These are phyloP conservation scores for Pseudorasbora parva DNA, from an alignment of 2,113 vertebrate species.

Conservation along the genomic window DNA sequence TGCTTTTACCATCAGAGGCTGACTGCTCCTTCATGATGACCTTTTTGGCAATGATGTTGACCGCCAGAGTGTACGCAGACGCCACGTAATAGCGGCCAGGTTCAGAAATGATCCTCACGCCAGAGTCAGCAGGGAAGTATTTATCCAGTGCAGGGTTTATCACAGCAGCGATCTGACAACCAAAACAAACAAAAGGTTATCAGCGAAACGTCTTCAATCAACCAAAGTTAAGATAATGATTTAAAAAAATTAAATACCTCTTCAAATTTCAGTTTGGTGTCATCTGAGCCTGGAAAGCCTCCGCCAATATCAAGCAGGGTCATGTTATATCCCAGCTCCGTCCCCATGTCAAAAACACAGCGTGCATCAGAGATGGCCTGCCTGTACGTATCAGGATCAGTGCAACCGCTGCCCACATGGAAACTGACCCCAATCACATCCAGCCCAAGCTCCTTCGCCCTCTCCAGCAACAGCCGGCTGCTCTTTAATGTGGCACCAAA, in stretches of 20 bases:
- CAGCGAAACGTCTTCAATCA: background rate
- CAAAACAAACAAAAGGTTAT: background rate
- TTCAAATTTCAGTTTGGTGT: constrained; percentile 93
- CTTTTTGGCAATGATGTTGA: constrained; percentile 98
- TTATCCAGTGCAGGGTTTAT: constrained; percentile 94
- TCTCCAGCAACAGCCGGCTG: constrained; percentile 88
- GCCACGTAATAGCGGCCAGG: constrained; percentile 96
- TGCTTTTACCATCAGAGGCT: constrained; percentile 79
- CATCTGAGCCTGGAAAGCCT: constrained; percentile 96
- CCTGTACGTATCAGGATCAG: constrained; percentile 86
- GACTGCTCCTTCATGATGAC: constrained; percentile 86
- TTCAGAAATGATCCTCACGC: constrained; percentile 89
- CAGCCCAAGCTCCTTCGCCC: constrained; percentile 88
- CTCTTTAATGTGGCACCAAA: constrained; percentile 93
- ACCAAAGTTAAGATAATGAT: too few relatives aligned
- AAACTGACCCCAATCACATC: constrained; percentile 95
- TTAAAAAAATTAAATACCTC: too few relatives aligned
- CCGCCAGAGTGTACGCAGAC: constrained; percentile 92
- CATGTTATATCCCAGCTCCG: constrained; percentile 91
- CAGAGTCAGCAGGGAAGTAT: constrained; percentile 88
- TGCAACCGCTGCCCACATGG: constrained; percentile 96
- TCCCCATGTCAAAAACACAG: constrained; percentile 92
- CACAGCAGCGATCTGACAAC: constrained; percentile 83
- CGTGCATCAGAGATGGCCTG: constrained; percentile 93
- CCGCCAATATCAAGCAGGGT: constrained; percentile 94